Percentiles rank a stretch among this genome's conserved stretches.
These are phyloP conservation scores for Galerucella calmariensis DNA, from an alignment of 2,888 invertebrate genomes.

Conservation along the genomic window DNA sequence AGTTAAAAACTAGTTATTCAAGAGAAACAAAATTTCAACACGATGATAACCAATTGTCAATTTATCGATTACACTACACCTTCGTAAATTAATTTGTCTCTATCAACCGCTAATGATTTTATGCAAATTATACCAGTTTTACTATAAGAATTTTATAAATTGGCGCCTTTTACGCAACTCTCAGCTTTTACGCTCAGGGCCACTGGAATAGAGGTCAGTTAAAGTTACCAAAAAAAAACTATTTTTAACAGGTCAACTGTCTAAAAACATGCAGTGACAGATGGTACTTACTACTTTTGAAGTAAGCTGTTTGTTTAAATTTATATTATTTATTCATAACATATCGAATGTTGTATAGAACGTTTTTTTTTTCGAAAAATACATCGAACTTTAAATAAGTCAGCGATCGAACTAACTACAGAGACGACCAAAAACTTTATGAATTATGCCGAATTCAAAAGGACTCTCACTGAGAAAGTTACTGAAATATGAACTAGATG, in stretches of 20 bases:
- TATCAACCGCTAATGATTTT: constrained; percentile 5
- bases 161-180: background rate
- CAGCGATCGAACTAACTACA: too few relatives aligned
- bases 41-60: constrained; percentile 6
- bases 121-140: constrained; percentile 19
- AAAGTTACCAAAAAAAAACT: background rate
- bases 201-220: constrained; percentile 6
- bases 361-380: too few relatives aligned
- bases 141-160: constrained; percentile 6
- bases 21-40: constrained; percentile 9
- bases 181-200: background rate
- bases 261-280: background rate
- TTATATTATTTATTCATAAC: too few relatives aligned
- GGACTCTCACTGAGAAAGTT: too few relatives aligned
- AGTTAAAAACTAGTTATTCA: background rate
- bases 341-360: too few relatives aligned
- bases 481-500: too few relatives aligned
- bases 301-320: too few relatives aligned
- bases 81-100: constrained; percentile 11
- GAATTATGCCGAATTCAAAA: too few relatives aligned
- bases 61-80: background rate
- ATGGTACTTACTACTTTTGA: too few relatives aligned
- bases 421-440: too few relatives aligned
- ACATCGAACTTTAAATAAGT: too few relatives aligned
- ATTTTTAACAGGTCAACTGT: background rate